Evolutionary conservation across 2,113 vertebrate species (phyloP).

Genomic region (Hippocampus comes): DNA sequence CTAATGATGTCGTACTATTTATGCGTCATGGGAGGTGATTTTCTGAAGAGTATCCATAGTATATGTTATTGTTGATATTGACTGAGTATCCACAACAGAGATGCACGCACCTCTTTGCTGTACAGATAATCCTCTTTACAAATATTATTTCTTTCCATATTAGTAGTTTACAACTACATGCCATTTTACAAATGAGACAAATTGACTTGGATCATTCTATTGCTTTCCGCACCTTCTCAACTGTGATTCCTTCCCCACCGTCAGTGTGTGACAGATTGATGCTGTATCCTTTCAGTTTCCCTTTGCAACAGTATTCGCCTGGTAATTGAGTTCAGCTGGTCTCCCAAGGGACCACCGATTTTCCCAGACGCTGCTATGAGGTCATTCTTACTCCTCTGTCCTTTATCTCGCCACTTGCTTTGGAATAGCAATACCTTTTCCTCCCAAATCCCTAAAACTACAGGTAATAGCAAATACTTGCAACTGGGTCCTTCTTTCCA

Average conservation of each 20-base stretch:
- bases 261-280: constrained; percentile 64
- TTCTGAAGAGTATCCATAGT: no score
- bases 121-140: background rate
- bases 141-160: background rate
- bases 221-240: constrained; percentile 12
- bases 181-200: background rate
- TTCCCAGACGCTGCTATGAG: constrained; percentile 46
- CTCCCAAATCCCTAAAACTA: constrained; percentile 37
- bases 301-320: constrained; percentile 67
- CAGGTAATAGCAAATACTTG: constrained; percentile 14
- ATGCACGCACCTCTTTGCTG: background rate
- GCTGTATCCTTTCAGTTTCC: constrained; percentile 62
- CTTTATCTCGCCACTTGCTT: constrained; percentile 37
- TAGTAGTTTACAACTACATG: background rate
- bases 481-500: constrained; percentile 49
- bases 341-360: constrained; percentile 58
- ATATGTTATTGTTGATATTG: background rate
- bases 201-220: background rate
- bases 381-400: constrained; percentile 36
- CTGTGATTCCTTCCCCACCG: constrained; percentile 36
- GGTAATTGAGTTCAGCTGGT: constrained; percentile 71
- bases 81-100: background rate
- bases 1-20: no score
- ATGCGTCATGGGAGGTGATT: no score
- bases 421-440: constrained; percentile 18